A percentile compares a stretch with the other conserved stretches of the same genome.
phyloP scores from a whole-genome alignment of 2,797 vertebrate genomes.

The Chrosomus eos region DNA sequence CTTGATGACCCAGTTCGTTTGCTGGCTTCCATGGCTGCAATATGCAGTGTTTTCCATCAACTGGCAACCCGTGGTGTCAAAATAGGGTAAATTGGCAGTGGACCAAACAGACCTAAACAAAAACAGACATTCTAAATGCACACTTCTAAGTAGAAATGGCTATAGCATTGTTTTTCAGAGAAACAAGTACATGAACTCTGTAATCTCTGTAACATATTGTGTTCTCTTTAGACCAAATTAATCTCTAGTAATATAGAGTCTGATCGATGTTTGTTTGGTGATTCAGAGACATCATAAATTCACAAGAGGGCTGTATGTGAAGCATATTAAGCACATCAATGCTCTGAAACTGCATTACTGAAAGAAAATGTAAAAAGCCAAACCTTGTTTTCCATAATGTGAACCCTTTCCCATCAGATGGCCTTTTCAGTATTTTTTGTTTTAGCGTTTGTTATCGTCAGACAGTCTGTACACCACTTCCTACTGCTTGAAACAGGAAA shows the following conservation, averaged over 20 bases:
- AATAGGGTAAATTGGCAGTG: background rate
- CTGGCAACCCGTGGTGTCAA: background rate
- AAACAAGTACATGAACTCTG: background rate
- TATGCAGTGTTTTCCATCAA: background rate
- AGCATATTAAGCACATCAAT: background rate
- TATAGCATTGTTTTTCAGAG: background rate
- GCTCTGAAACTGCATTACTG: background rate
- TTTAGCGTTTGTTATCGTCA: background rate
- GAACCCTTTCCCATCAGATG: background rate
- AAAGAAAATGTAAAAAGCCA: background rate
- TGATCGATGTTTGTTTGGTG: background rate
- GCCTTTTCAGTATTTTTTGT: background rate
- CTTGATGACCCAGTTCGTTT: background rate
- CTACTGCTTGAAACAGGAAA: slow-evolving; percentile 22
- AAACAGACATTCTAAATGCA: background rate
- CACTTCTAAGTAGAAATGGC: background rate
- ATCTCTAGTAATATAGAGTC: background rate
- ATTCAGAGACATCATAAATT: background rate
- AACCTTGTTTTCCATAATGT: slow-evolving; percentile 24
- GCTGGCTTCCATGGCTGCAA: background rate
- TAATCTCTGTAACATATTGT: background rate
- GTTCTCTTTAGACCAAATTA: background rate
- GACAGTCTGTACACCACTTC: background rate
- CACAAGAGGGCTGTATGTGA: background rate
- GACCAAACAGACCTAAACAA: no score